Base-by-base conservation (phyloP, 2,113 vertebrate species). In the Scomber colias region DNA sequence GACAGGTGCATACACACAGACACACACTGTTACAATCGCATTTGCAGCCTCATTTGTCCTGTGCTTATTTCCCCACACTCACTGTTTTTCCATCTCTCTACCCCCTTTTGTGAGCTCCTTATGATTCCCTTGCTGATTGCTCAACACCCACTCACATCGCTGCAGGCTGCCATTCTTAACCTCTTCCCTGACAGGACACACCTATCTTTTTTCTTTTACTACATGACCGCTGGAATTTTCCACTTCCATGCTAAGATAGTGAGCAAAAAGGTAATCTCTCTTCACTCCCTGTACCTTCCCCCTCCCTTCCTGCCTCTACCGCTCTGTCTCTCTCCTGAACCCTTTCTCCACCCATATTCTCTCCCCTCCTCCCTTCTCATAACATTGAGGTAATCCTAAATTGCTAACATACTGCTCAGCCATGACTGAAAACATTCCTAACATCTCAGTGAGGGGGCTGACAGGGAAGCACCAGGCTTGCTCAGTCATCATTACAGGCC, bases 361-460 rank as follows among this genome's bases (percentile, higher is more conserved):
- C 75, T 61, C 73, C 74, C 81, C 79, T 71, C 87, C 77, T 83
- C 81, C 75, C 76, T 85, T 88, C 82, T 86, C 87, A 89, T 86
- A 92, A 91, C 90, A 90, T 90, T 92, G 92, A 93, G 92, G 91
- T 93, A 92, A 93, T 93, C 89, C 87, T 82, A 89, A 91, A 92
- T 93, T 92, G 87, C 90, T 89, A 92, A 83, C 90, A 93, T 92
- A 86, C 91, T 91, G 92, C 80, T 90, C 83, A 79, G 86, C 90
- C 87, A 86, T 92, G 91, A 91, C 91, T 90, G 82, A 90, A 92
- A 92, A 90, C 91, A 93, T 93, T 93, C 91, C 87, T 83, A 78
- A 83, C 79, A 88, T 91, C 91, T 92, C 89, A 89, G 82, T 2
- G 62, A 90, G 86, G 85, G 85, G 82, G 82, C 77, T 91, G 87